Evolutionary conservation across 2,888 invertebrate genomes (phyloP).

Genomic region (Chalcis sispes): DNA sequence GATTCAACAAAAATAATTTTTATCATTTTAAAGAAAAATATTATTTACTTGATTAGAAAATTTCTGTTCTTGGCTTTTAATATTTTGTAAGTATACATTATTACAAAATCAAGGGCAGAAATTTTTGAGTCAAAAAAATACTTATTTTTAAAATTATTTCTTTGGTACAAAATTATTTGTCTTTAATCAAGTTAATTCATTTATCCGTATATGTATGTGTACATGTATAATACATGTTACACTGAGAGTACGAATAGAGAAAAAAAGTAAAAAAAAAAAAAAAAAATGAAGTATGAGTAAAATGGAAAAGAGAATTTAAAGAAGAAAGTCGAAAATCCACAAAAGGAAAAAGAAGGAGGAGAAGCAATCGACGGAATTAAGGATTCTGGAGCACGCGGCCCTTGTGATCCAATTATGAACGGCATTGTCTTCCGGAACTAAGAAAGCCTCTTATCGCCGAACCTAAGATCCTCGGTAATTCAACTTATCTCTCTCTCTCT

Average conservation of each 20-base stretch:
- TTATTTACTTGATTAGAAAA: too few species aligned
- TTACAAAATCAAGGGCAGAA: too few species aligned
- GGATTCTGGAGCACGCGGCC: constrained; percentile 67
- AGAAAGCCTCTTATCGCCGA: constrained; percentile 66
- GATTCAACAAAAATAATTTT: too few species aligned
- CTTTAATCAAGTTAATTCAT: too few species aligned
- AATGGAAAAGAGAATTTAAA: not conserved
- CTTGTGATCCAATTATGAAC: constrained; percentile 70
- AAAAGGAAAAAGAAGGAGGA: constrained; percentile 30
- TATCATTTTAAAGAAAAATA: too few species aligned
- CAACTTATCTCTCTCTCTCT: constrained; percentile 16
- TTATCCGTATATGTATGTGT: too few species aligned
- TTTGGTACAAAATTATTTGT: too few species aligned
- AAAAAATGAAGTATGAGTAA: constrained; percentile 1
- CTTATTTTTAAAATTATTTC: too few species aligned
- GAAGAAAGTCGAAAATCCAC: constrained; percentile 32
- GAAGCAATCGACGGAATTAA: constrained; percentile 69
- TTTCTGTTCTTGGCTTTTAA: too few species aligned
- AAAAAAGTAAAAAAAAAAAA: not conserved
- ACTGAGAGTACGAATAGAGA: constrained; percentile 1
- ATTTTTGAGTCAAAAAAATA: too few species aligned
- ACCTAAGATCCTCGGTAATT: not conserved
- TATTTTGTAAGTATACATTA: too few species aligned
- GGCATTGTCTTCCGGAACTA: constrained; percentile 70
- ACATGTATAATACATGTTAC: too few species aligned